Percentiles rank a stretch among this genome's conserved stretches.
These are phyloP conservation scores for Ophraella communa DNA, from an alignment of 2,888 invertebrate genomes.

Conservation along the genomic window DNA sequence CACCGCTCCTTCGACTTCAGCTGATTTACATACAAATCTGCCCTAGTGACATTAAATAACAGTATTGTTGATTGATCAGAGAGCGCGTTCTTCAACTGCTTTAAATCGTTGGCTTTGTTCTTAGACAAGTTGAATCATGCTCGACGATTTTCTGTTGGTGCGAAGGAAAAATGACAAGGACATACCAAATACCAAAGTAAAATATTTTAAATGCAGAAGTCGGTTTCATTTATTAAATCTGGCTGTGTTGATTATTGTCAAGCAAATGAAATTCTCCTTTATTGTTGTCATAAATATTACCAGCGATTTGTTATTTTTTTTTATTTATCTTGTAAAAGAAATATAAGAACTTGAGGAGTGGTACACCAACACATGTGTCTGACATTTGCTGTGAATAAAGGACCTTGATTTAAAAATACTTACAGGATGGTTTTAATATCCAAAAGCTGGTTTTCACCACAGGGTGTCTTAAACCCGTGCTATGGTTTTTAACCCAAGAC, in stretches of 20 bases:
- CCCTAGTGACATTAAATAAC: constrained; percentile 59
- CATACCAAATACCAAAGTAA: too few species aligned
- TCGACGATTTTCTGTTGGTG: background rate
- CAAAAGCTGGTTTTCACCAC: background rate
- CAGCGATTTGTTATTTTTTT: background rate
- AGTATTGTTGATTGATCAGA: constrained; percentile 46
- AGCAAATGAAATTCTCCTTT: background rate
- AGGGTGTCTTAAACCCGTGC: background rate
- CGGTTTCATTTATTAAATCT: too few species aligned
- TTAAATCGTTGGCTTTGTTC: constrained; percentile 2
- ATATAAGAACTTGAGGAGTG: background rate
- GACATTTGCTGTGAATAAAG: background rate
- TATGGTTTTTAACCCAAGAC: too few species aligned
- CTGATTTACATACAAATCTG: constrained; percentile 55
- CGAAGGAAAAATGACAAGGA: background rate
- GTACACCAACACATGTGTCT: background rate
- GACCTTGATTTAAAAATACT: too few species aligned
- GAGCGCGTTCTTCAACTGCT: background rate
- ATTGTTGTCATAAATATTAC: background rate
- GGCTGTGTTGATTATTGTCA: background rate
- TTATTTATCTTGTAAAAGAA: background rate
- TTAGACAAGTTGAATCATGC: background rate
- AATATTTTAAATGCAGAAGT: too few species aligned
- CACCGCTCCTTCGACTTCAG: constrained; percentile 50
- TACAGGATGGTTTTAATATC: background rate